phyloP scores from a whole-genome alignment of 1,140 invertebrate genomes.

The Dolichoris vasculosae region DNA sequence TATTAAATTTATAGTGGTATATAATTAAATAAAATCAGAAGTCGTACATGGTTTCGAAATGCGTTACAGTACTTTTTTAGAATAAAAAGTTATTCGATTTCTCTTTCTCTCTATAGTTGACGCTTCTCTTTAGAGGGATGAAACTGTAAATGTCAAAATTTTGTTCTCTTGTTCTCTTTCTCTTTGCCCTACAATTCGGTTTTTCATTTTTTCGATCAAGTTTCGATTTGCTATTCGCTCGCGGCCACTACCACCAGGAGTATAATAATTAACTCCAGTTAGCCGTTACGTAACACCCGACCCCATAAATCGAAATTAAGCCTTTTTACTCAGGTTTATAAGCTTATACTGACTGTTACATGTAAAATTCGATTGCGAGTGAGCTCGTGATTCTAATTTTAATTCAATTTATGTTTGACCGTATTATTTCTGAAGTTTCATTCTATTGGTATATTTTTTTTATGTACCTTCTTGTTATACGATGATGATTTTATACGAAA shows the following conservation, averaged over 20 bases:
- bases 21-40: not conserved
- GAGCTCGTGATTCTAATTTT: slow-evolving; percentile 42
- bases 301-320: slow-evolving; percentile 52
- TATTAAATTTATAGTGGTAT: not conserved
- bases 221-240: slow-evolving; percentile 43
- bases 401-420: slow-evolving; percentile 37
- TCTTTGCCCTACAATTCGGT: not conserved
- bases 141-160: slow-evolving; percentile 17
- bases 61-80: not conserved
- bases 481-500: too few relatives aligned
- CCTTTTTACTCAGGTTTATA: slow-evolving; percentile 31
- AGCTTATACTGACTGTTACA: not conserved
- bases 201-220: slow-evolving; percentile 48
- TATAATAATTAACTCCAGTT: slow-evolving; percentile 50
- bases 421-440: not conserved
- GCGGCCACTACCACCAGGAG: not conserved
- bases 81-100: slow-evolving; percentile 10
- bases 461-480: too few relatives aligned
- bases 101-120: not conserved
- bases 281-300: slow-evolving; percentile 41
- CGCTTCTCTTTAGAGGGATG: not conserved
- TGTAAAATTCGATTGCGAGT: slow-evolving; percentile 16
- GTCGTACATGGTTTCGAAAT: not conserved
- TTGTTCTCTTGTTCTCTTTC: slow-evolving; percentile 8
- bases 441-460: not conserved